phyloP scores from a whole-genome alignment of 2,888 invertebrate genomes.

The Bimastos eiseni region DNA sequence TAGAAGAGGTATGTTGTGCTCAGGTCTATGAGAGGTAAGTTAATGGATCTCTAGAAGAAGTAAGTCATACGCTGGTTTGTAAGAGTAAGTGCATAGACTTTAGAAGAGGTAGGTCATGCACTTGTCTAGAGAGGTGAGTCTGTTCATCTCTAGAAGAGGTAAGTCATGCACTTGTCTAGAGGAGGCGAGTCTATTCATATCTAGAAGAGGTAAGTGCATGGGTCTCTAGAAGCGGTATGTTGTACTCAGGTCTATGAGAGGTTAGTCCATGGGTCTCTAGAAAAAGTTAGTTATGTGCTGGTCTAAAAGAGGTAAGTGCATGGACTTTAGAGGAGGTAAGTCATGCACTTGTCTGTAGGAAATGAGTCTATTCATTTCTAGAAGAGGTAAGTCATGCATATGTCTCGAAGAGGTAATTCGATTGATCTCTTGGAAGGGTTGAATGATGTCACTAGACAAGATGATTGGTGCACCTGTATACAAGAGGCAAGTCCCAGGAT shows the following conservation, averaged over 20 bases:
- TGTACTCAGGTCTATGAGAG: not conserved
- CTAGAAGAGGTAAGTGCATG: not conserved
- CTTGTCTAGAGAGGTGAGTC: too few species aligned
- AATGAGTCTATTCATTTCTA: not conserved
- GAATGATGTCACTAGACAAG: not conserved
- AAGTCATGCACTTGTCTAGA: not conserved
- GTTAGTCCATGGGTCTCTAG: not conserved
- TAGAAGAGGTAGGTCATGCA: too few species aligned
- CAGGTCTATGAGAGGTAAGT: constrained; percentile 75
- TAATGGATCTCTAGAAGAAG: not conserved
- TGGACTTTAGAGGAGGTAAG: not conserved
- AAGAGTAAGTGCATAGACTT: not conserved
- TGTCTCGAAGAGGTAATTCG: not conserved
- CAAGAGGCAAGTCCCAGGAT: too few species aligned
- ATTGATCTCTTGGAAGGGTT: not conserved
- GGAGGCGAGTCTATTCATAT: not conserved
- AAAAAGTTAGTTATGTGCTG: not conserved
- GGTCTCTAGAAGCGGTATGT: not conserved
- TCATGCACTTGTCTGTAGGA: not conserved
- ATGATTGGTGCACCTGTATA: not conserved
- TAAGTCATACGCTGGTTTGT: not conserved
- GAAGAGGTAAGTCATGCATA: not conserved
- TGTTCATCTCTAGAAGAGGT: not conserved
- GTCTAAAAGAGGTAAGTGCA: not conserved
- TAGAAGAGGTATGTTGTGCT: constrained; percentile 64